Evolutionary conservation across 2,113 vertebrate genomes (phyloP).

Genomic region (Cinclus cinclus): DNA sequence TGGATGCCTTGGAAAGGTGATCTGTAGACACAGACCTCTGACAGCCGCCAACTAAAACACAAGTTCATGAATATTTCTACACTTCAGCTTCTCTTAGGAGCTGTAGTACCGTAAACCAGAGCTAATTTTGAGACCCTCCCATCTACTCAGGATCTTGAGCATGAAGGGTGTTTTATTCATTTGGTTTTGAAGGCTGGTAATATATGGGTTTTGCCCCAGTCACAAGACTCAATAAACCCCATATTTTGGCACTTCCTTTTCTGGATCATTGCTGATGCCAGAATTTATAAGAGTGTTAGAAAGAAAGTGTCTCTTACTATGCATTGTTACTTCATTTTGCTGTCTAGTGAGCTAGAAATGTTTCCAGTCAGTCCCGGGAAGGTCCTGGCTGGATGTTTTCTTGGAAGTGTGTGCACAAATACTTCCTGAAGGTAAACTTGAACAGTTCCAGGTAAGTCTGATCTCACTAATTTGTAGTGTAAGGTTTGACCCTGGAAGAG

Average conservation of each 20-base stretch:
- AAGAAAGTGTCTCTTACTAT: background rate
- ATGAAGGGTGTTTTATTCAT: background rate
- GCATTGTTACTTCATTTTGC: background rate
- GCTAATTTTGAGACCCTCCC: background rate
- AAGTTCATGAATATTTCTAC: background rate
- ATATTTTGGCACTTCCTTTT: background rate
- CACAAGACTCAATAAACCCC: background rate
- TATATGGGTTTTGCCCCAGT: background rate
- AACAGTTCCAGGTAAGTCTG: background rate
- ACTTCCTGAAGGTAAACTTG: background rate
- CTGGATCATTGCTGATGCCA: background rate
- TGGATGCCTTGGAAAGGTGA: background rate
- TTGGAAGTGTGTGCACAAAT: background rate
- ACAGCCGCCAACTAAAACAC: background rate
- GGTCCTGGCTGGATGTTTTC: background rate
- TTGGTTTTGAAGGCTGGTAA: background rate
- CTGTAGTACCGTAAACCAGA: background rate
- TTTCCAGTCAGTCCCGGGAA: background rate
- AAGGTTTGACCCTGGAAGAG: background rate
- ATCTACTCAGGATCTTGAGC: background rate
- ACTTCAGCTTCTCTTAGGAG: background rate
- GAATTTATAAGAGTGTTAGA: background rate
- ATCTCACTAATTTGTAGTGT: background rate
- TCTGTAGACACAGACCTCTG: fast-evolving
- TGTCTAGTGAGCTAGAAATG: background rate